phyloP scores from a whole-genome alignment of 2,888 invertebrate species.

The Epiperipatus broadwayi region DNA sequence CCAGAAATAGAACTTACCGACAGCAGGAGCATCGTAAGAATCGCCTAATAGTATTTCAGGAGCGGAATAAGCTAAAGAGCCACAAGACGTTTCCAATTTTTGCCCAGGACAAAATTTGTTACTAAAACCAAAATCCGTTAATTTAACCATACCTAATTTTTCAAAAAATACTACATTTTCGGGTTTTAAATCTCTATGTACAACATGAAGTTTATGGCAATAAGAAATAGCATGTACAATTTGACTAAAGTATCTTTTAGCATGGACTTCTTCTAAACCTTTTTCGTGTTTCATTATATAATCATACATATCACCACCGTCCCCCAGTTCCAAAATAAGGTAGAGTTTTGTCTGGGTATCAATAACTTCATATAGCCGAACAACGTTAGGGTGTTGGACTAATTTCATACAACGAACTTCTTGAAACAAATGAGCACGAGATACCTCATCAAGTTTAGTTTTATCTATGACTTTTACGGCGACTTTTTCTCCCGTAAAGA shows the following conservation, averaged over 20 bases:
- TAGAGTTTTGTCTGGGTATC: slow-evolving; percentile 96
- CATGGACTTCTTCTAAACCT: slow-evolving; percentile 43
- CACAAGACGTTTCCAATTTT: slow-evolving; percentile 92
- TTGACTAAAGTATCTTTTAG: slow-evolving; percentile 70
- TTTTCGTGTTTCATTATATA: slow-evolving; percentile 85
- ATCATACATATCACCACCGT: slow-evolving; percentile 95
- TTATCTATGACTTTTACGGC: slow-evolving; percentile 73
- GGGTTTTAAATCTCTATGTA: slow-evolving; percentile 86
- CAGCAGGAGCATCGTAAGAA: slow-evolving; percentile 95
- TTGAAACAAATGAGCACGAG: slow-evolving; percentile 85
- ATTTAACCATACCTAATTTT: slow-evolving; percentile 82
- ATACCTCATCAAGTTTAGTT: slow-evolving; percentile 85
- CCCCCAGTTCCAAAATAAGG: slow-evolving; percentile 86
- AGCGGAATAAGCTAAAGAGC: slow-evolving; percentile 93
- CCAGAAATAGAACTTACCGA: slow-evolving; percentile 48
- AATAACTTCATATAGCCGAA: slow-evolving; percentile 93
- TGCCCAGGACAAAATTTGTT: slow-evolving; percentile 81
- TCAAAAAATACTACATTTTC: slow-evolving; percentile 99
- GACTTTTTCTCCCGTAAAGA: slow-evolving; percentile 95
- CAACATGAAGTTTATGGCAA: slow-evolving; percentile 77
- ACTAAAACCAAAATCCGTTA: slow-evolving; percentile 95
- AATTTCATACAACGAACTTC: slow-evolving; percentile 91
- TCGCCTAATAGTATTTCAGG: slow-evolving; percentile 96
- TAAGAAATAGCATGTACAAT: slow-evolving; percentile 91
- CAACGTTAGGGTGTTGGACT: slow-evolving; percentile 97